phyloP scores from a whole-genome alignment of 2,888 invertebrate genomes.

The Xylota segnis region DNA sequence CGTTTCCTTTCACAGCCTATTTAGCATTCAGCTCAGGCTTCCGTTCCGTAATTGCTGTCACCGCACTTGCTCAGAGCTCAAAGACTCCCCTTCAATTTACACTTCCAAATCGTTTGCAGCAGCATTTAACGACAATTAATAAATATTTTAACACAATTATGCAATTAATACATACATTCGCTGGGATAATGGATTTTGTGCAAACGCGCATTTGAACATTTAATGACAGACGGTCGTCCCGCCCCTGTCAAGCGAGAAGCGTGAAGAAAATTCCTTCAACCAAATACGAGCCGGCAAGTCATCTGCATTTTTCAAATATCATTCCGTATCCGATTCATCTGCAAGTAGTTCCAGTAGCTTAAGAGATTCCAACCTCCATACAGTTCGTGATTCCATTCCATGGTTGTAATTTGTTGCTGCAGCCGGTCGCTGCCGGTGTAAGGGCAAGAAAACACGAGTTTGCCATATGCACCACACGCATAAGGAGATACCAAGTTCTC shows the following conservation, averaged over 20 bases:
- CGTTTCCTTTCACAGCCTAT: not conserved
- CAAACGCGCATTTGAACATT: constrained; percentile 35
- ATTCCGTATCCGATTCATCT: constrained; percentile 66
- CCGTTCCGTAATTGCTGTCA: not conserved
- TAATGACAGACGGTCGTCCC: constrained; percentile 31
- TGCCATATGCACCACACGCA: constrained; percentile 69
- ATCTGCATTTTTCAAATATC: constrained; percentile 72
- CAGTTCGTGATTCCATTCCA: constrained; percentile 68
- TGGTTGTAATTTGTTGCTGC: constrained; percentile 67
- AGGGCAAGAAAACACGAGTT: constrained; percentile 73
- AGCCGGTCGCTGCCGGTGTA: constrained; percentile 7
- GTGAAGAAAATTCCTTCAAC: constrained; percentile 62
- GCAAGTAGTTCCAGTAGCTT: constrained; percentile 62
- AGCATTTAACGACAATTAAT: constrained; percentile 52
- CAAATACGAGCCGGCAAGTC: constrained; percentile 61
- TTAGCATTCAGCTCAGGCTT: not conserved
- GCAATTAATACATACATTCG: constrained; percentile 56
- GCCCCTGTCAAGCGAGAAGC: not conserved
- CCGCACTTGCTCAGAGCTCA: not conserved
- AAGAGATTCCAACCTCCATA: constrained; percentile 54
- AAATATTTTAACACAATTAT: constrained; percentile 70
- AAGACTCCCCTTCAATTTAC: constrained; percentile 18
- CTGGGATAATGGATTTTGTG: constrained; percentile 27
- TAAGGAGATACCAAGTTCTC: constrained; percentile 64
- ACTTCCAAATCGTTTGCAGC: constrained; percentile 36